Conservation (phyloP, 2,113 vertebrate genomes). For the Dicrurus megarhynchus region DNA sequence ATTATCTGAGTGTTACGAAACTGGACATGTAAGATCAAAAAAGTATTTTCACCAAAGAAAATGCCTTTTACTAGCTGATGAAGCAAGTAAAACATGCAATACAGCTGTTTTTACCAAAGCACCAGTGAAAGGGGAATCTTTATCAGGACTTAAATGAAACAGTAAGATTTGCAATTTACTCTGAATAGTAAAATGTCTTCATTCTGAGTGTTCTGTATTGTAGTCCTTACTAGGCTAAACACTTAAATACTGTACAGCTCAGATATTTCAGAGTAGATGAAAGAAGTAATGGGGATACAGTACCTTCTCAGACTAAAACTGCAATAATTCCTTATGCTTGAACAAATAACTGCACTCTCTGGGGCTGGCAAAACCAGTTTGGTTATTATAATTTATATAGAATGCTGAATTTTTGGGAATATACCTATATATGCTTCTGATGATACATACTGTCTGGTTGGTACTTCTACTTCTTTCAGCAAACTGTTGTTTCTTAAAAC, state of each 20-base stretch:
- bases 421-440: background rate
- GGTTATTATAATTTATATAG: background rate
- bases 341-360: background rate
- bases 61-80: background rate
- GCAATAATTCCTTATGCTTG: background rate
- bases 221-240: background rate
- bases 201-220: background rate
- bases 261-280: background rate
- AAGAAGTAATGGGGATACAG: background rate
- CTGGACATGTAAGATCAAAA: background rate
- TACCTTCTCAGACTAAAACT: background rate
- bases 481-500: background rate
- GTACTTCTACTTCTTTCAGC: background rate
- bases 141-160: background rate
- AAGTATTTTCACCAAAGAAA: background rate
- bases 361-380: background rate
- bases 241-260: background rate
- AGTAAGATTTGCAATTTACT: background rate
- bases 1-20: background rate
- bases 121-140: conserved; percentile 8
- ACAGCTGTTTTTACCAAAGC: conserved; percentile 19
- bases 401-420: background rate
- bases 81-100: background rate
- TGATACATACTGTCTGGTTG: background rate
- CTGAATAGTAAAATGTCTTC: background rate